These are phyloP conservation scores for Acanthurus lineatus DNA, from an alignment of 2,797 vertebrate genomes.

Conservation along the genomic window DNA sequence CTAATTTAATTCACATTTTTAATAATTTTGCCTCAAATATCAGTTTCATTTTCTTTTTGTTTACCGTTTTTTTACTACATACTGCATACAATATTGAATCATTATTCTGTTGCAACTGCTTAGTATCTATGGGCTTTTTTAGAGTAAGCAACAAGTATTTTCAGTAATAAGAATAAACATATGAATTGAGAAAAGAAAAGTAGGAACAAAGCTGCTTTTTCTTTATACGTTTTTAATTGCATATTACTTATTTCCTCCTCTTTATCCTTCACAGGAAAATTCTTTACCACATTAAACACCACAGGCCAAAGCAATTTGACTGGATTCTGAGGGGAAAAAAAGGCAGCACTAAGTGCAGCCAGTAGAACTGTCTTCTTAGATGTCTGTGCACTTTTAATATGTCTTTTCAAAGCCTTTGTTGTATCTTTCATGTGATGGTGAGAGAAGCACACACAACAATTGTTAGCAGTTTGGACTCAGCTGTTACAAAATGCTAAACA, in stretches of 20 bases:
- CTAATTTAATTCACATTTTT: background rate
- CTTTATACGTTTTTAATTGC: constrained; percentile 21
- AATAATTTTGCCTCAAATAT: background rate
- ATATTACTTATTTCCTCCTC: constrained; percentile 16
- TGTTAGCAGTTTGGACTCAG: no score
- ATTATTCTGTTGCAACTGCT: background rate
- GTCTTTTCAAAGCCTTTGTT: background rate
- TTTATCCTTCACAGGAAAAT: constrained; percentile 8
- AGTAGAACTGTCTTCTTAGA: background rate
- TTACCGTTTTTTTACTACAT: background rate
- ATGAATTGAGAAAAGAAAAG: background rate
- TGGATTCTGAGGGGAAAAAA: constrained; percentile 1
- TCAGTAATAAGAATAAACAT: background rate
- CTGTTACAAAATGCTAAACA: no score
- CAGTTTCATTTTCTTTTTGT: background rate
- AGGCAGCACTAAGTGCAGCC: background rate
- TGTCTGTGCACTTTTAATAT: constrained; percentile 11
- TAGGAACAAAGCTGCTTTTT: background rate
- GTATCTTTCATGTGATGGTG: background rate
- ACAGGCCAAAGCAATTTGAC: constrained; percentile 23
- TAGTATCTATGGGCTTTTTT: background rate
- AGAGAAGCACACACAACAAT: background rate
- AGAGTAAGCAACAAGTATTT: background rate
- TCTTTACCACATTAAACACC: constrained; percentile 16
- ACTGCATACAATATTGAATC: background rate